These are phyloP conservation scores for Phainopepla nitens DNA, from an alignment of 2,113 vertebrate species.

Conservation along the genomic window DNA sequence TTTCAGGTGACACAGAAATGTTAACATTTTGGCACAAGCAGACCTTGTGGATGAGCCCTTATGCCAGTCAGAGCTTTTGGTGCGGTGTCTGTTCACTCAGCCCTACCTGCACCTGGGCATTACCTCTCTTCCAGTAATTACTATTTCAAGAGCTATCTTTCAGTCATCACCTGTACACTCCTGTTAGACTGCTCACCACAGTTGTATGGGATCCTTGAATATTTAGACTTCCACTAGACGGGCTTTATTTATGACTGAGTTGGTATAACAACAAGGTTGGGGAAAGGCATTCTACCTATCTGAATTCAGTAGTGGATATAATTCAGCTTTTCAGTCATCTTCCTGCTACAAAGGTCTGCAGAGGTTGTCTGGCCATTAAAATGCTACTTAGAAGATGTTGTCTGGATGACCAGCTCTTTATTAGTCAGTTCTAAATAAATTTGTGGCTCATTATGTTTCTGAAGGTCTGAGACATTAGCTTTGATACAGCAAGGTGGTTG, in stretches of 20 bases:
- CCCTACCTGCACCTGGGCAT: neutral
- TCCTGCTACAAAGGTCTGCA: neutral
- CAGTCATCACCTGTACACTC: neutral
- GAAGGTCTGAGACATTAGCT: neutral
- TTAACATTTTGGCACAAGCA: neutral
- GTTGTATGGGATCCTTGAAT: neutral
- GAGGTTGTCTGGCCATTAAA: neutral
- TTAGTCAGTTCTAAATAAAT: neutral
- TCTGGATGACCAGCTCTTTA: neutral
- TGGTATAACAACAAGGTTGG: neutral
- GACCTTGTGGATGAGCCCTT: neutral
- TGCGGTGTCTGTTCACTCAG: neutral
- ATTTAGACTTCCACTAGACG: neutral
- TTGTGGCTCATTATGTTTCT: neutral
- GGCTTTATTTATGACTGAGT: neutral
- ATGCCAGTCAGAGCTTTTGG: neutral
- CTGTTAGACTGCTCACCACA: neutral
- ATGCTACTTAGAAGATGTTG: neutral
- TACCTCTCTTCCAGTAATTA: neutral
- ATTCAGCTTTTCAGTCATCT: neutral
- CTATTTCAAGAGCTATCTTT: neutral
- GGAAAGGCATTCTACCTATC: neutral
- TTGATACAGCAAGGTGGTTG: neutral
- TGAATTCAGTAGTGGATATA: neutral
- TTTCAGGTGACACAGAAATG: neutral